A percentile compares a stretch with the other conserved stretches of the same genome.
Conservation (phyloP, 2,888 invertebrate genomes). For the Limnephilus marmoratus region DNA sequence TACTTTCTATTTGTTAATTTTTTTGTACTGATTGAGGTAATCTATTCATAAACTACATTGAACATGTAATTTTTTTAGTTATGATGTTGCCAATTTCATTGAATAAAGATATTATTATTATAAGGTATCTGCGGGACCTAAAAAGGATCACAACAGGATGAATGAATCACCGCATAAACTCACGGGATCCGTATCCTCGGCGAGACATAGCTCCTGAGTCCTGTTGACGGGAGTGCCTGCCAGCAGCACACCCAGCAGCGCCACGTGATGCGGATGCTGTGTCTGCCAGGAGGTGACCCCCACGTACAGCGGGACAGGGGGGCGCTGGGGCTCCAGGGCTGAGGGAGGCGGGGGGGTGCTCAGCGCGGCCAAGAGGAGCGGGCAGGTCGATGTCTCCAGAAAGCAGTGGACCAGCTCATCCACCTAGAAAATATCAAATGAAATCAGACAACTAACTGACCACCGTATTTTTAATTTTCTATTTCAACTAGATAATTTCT, state of each 20-base stretch:
- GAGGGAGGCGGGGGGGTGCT: slow-evolving; percentile 68
- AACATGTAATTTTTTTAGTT: no score
- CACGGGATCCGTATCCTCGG: not conserved
- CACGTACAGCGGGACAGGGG: slow-evolving; percentile 78
- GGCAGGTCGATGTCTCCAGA: slow-evolving; percentile 83
- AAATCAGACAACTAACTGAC: not conserved
- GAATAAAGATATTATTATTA: no score
- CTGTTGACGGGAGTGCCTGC: slow-evolving; percentile 47
- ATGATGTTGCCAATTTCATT: no score
- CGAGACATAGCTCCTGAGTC: slow-evolving; percentile 50
- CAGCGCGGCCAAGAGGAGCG: slow-evolving; percentile 79
- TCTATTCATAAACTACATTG: no score
- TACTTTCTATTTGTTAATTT: no score
- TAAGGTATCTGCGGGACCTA: no score
- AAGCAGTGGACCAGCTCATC: slow-evolving; percentile 89
- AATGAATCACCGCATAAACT: not conserved
- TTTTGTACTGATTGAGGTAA: no score
- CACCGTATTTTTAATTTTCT: no score
- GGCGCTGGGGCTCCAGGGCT: not conserved
- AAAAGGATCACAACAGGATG: not conserved
- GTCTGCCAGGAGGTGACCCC: slow-evolving; percentile 77
- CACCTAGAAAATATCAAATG: slow-evolving; percentile 72
- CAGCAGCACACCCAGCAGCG: slow-evolving; percentile 68
- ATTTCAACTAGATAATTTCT: no score
- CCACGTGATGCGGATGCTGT: slow-evolving; percentile 71